Conservation (phyloP, 2,888 invertebrate genomes). For the Lysandra bellargus region DNA sequence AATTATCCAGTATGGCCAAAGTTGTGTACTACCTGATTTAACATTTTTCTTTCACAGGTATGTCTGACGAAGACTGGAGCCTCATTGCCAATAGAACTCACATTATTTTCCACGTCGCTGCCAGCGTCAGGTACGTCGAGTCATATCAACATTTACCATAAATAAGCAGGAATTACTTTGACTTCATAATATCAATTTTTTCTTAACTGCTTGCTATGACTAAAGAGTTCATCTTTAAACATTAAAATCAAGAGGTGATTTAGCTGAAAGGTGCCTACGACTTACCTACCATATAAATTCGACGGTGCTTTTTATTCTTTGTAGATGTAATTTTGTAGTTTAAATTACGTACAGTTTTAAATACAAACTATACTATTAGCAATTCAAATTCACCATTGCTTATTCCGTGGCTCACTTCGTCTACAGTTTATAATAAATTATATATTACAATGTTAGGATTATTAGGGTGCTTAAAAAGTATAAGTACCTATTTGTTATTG, state of each 20-base stretch:
- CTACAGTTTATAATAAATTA: not conserved
- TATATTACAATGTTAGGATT: not conserved
- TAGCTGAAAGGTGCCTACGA: too few species aligned
- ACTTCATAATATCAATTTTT: too few species aligned
- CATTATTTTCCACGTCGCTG: slow-evolving; percentile 88
- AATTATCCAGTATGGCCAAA: not conserved
- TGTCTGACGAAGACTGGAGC: slow-evolving; percentile 70
- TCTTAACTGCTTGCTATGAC: too few species aligned
- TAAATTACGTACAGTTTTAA: not conserved
- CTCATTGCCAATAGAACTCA: slow-evolving; percentile 80
- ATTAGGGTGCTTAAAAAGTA: not conserved
- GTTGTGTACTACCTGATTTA: too few species aligned
- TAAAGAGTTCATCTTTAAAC: too few species aligned
- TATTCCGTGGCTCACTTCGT: not conserved
- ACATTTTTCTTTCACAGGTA: slow-evolving; percentile 61
- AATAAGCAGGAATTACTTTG: too few species aligned
- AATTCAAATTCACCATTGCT: not conserved
- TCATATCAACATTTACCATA: too few species aligned
- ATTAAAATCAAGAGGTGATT: too few species aligned
- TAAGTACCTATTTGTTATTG: too few species aligned
- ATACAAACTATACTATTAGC: not conserved
- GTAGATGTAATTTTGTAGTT: not conserved
- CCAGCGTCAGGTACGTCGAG: slow-evolving; percentile 82
- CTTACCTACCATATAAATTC: too few species aligned
- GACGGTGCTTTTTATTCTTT: not conserved